Base-by-base conservation (phyloP, 1,140 invertebrate species). In the Propsilocerus akamusi region DNA sequence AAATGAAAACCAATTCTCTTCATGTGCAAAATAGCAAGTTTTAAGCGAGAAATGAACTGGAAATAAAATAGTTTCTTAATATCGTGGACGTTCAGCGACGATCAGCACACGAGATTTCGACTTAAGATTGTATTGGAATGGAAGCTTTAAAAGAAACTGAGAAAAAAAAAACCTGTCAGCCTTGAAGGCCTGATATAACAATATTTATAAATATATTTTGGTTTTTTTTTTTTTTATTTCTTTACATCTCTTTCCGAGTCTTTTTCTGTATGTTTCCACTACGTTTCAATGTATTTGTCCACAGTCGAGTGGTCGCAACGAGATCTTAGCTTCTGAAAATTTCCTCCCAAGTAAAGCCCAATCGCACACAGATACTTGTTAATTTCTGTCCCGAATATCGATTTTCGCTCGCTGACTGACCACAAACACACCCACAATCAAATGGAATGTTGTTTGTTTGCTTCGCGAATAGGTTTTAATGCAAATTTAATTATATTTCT, bases 131-230 rank as follows among this genome's bases (percentile, higher is more conserved):
- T 7, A 30, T 10, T 12, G 28, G 22, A 20, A 41, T 20, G 34
- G 22, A 41, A 20, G 22, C 17, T 14, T 41, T 41, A 20, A 20
- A 41, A 17, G 5, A 41, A 41, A 41, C 34, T 41, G 34, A 20
- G n/a, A n/a, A n/a, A n/a, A 41, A 41, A 41, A 41, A 41, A 41
- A 41, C 34, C 17, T 41, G 34, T 20, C 34, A 41, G 34, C 34
- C 34, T 41, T 41, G 34, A 41, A 41, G n/a, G 12, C n/a, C n/a
- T n/a, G n/a, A n/a, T n/a, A n/a, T n/a, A n/a, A n/a, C n/a, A n/a
- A n/a, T 41, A 20, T 7, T 41, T 41, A 20, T 17, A 20, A 41
- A 41, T 41, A 20, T 20, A 41, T 41, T 37, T 41, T 20, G 14
- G 22, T 41, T 41, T 20, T 41, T 41, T 20, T 41, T 41, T 20